Evolutionary conservation across 2,113 vertebrate genomes (phyloP).

Genomic region (Anguilla rostrata): DNA sequence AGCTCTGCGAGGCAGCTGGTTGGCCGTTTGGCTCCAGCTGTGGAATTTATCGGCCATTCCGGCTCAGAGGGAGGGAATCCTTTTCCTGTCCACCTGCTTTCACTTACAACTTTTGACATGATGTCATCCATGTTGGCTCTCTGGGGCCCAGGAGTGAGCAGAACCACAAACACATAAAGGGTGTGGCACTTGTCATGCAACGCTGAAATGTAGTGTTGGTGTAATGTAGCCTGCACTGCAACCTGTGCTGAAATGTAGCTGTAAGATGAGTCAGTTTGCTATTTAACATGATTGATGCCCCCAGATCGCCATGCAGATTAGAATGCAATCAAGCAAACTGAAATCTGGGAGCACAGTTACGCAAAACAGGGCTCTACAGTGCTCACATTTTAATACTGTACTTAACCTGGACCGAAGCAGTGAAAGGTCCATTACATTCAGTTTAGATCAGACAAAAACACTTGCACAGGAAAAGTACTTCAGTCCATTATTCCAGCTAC

Average conservation of each 20-base stretch:
- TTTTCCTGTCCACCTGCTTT: slow-evolving; percentile 26
- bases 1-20: background rate
- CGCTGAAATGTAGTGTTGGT: background rate
- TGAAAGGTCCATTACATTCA: too few species aligned
- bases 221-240: background rate
- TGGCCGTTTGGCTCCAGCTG: background rate
- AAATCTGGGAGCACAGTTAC: too few species aligned
- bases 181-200: background rate
- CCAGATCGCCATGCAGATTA: background rate
- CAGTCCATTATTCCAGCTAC: background rate
- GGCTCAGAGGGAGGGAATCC: background rate
- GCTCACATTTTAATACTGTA: background rate
- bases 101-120: slow-evolving; percentile 19
- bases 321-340: background rate
- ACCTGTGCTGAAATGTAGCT: background rate
- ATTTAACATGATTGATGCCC: background rate
- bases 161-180: background rate
- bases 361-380: background rate
- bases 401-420: too few species aligned
- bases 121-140: slow-evolving; percentile 17
- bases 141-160: background rate
- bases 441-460: too few species aligned
- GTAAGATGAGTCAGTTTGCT: background rate
- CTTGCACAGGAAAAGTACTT: background rate
- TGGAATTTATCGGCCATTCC: background rate